phyloP scores from a whole-genome alignment of 2,797 vertebrate species.

The Crocidura indochinensis region DNA sequence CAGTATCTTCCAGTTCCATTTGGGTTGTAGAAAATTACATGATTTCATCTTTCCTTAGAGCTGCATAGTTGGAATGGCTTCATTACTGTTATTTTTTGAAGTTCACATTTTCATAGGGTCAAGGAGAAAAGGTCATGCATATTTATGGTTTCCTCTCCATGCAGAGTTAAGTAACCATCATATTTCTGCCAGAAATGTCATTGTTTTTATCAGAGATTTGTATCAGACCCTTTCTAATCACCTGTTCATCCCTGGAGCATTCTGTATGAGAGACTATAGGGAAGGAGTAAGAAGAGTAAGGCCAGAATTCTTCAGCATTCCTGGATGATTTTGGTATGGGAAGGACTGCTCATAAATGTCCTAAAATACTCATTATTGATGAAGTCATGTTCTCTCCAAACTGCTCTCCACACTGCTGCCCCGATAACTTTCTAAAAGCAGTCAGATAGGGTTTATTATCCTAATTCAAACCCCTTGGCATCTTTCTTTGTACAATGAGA shows the following conservation, averaged over 20 bases:
- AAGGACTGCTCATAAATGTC: no score
- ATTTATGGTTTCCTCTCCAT: background rate
- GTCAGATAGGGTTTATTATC: background rate
- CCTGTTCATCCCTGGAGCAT: background rate
- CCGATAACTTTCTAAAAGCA: background rate
- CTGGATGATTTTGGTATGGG: background rate
- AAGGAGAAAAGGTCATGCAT: background rate
- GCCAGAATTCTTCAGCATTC: background rate
- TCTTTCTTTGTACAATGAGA: background rate
- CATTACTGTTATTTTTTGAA: background rate
- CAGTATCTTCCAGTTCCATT: no score
- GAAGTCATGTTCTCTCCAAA: background rate
- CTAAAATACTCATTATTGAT: no score
- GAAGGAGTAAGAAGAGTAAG: background rate
- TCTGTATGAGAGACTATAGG: background rate
- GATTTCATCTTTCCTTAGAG: no score
- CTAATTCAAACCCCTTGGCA: background rate
- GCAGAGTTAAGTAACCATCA: constrained; percentile 15
- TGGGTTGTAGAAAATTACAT: no score
- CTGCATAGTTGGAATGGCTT: no score
- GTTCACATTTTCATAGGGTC: background rate
- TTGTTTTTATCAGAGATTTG: constrained; percentile 19
- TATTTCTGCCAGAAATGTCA: background rate
- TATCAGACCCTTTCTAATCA: background rate
- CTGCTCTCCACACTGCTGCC: background rate